Evolutionary conservation across 2,888 invertebrate genomes (phyloP).

Genomic region (Macrophya annulata): DNA sequence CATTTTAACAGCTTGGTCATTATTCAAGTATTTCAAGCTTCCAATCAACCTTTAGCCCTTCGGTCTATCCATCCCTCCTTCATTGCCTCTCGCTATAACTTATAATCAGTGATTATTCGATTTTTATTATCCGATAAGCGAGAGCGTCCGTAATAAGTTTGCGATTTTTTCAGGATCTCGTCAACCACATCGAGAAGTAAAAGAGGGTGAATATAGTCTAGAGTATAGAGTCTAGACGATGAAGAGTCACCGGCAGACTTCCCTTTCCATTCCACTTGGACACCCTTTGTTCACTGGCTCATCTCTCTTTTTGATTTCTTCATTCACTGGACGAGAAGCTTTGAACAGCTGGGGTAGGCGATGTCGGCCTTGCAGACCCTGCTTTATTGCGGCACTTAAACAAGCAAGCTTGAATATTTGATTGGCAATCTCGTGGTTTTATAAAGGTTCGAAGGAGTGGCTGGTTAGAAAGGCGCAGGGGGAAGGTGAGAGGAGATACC

Average conservation of each 20-base stretch:
- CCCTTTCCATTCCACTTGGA: slow-evolving; percentile 50
- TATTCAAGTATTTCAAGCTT: slow-evolving; percentile 18
- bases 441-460: slow-evolving; percentile 63
- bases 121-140: background rate
- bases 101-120: slow-evolving; percentile 24
- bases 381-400: slow-evolving; percentile 71
- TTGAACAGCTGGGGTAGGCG: slow-evolving; percentile 62
- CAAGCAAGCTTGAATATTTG: slow-evolving; percentile 72
- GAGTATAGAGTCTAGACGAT: slow-evolving; percentile 42
- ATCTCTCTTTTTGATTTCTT: slow-evolving; percentile 56
- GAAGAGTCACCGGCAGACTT: slow-evolving; percentile 37
- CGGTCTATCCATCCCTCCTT: background rate
- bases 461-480: slow-evolving; percentile 43
- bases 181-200: background rate
- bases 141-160: background rate
- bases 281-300: slow-evolving; percentile 50
- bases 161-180: background rate
- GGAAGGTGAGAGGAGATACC: slow-evolving; percentile 51
- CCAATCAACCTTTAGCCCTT: slow-evolving; percentile 25
- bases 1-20: slow-evolving; percentile 34
- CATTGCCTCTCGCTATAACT: slow-evolving; percentile 8
- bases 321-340: slow-evolving; percentile 66
- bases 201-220: background rate
- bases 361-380: slow-evolving; percentile 59
- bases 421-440: slow-evolving; percentile 71